Evolutionary conservation across 2,113 vertebrate species (phyloP), one percentile per base, ranked within the genome.

Genomic region (Pipra filicauda): DNA sequence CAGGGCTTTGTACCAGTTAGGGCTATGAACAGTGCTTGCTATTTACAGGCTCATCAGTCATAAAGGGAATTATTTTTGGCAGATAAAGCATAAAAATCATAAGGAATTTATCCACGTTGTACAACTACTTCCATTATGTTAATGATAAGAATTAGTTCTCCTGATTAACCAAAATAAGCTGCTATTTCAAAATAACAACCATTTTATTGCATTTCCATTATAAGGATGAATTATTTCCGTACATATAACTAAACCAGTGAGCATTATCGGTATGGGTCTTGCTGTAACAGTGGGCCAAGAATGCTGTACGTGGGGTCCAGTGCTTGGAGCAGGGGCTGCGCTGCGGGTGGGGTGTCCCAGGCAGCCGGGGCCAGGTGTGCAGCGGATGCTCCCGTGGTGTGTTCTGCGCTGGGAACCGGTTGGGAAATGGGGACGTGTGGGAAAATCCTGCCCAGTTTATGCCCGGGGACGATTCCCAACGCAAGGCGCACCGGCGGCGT

Each of bases 161-260:
- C 48, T 8, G 8, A 31, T 8, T 6, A 39, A 57, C 20, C 1
- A 1, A 11, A 39, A 35, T 30, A 46, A 30, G 16, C 5, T 4
- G 12, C 44, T 31, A 6, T 43, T 91, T 46, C 13, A 43, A 74
- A 88, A 7, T 8, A 48, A 12, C 1, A 4, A 22, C 24, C 8
- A 5, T 35, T 78, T 37, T 0, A 24, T 27, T 12, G 33, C 3
- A 0, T 41, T 83, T 73, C 16, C 1, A 0, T 54, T 11, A 2
- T 1, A 30, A 31, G 24, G n/a, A 21, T 11, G 5, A 37, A 5
- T 41, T 30, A 30, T 35, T 76, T 58, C 58, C 1, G 3, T 16
- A 7, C 1, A 0, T 1, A 30, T 30, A 41, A 33, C 28, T 37
- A 5, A 24, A 24, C 0, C 26, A 24, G 1, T 0, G 15, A 43